phyloP scores from a whole-genome alignment of 2,888 invertebrate species.

The Molanna angustata region DNA sequence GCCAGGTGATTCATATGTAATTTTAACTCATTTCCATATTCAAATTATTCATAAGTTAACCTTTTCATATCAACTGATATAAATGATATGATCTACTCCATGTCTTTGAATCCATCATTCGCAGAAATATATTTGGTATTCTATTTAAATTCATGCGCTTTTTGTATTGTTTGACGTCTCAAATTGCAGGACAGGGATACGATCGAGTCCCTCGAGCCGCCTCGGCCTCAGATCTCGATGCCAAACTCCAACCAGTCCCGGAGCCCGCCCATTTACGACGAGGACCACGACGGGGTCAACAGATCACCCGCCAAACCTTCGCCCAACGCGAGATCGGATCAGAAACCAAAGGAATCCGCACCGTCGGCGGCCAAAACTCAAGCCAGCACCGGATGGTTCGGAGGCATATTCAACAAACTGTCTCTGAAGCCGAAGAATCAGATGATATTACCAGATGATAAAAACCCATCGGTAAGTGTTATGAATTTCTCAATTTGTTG shows the following conservation, averaged over 20 bases:
- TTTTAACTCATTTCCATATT: too few relatives aligned
- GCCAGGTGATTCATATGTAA: too few relatives aligned
- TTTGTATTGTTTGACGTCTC: constrained; percentile 31
- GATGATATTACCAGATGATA: constrained; percentile 95
- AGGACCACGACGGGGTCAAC: constrained; percentile 36
- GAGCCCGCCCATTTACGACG: constrained; percentile 35
- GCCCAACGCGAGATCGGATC: constrained; percentile 12
- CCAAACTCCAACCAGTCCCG: constrained; percentile 45
- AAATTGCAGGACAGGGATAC: constrained; percentile 26
- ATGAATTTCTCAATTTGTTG: neutral
- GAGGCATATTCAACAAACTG: constrained; percentile 81
- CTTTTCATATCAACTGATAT: too few relatives aligned
- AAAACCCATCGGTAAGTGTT: constrained; percentile 71
- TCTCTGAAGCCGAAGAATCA: constrained; percentile 85
- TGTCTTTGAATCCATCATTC: constrained; percentile 4
- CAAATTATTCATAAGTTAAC: too few relatives aligned
- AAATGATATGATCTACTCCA: too few relatives aligned
- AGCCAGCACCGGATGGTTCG: constrained; percentile 71
- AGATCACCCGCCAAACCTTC: constrained; percentile 1
- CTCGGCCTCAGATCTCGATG: constrained; percentile 55
- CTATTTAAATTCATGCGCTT: constrained; percentile 30
- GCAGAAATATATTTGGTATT: too few relatives aligned
- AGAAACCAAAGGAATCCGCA: constrained; percentile 33
- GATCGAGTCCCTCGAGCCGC: constrained; percentile 38
- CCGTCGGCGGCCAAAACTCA: constrained; percentile 39